phyloP scores from a whole-genome alignment of 1,140 invertebrate species.

The Solenopsis invicta region DNA sequence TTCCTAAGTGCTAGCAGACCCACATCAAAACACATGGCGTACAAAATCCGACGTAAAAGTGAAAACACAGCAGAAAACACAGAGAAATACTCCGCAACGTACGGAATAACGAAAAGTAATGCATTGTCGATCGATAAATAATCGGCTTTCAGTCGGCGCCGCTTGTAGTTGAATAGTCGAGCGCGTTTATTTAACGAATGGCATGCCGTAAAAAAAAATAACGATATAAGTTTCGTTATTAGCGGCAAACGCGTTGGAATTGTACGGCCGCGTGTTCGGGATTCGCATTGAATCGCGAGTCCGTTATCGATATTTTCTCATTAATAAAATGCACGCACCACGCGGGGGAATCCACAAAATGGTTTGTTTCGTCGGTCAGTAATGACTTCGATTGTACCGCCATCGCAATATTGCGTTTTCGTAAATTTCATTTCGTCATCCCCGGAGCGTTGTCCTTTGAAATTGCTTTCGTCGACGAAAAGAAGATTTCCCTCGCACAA shows the following conservation, averaged over 20 bases:
- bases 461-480: slow-evolving; percentile 50
- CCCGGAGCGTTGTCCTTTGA: slow-evolving; percentile 57
- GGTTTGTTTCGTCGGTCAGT: slow-evolving; percentile 43
- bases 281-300: neutral
- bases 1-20: neutral
- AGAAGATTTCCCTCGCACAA: slow-evolving; percentile 51
- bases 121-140: slow-evolving; percentile 32
- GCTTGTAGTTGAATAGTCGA: neutral
- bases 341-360: neutral
- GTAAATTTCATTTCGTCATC: slow-evolving; percentile 56
- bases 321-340: slow-evolving; percentile 45
- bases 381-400: slow-evolving; percentile 54
- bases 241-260: neutral
- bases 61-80: slow-evolving; percentile 19
- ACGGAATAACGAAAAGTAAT: slow-evolving; percentile 18
- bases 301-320: slow-evolving; percentile 43
- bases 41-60: slow-evolving; percentile 9
- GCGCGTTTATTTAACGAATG: slow-evolving; percentile 35
- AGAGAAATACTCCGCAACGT: neutral
- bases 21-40: neutral
- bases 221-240: slow-evolving; percentile 46
- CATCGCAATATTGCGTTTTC: slow-evolving; percentile 43
- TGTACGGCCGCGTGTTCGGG: neutral
- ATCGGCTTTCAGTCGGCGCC: neutral
- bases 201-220: slow-evolving; percentile 25